Evolutionary conservation across 2,113 vertebrate species (phyloP).

Genomic region (Ancistrus triradiatus): DNA sequence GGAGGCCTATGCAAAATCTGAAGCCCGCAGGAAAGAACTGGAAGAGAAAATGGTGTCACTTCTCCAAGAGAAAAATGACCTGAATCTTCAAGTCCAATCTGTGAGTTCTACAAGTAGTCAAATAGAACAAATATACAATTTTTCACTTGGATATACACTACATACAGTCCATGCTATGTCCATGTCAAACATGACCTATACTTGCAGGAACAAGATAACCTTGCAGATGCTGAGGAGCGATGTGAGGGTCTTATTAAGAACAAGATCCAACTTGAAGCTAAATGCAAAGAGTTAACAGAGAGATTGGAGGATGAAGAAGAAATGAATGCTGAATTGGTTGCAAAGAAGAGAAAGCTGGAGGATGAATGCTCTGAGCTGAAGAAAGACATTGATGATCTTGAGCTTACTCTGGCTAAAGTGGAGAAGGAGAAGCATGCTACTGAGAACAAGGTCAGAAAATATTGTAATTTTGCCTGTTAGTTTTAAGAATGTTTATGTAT

Average conservation of each 20-base stretch:
- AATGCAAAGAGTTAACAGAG: conserved; percentile 80
- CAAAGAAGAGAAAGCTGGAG: conserved; percentile 81
- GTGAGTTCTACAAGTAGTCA: conserved; percentile 56
- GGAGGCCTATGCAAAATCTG: conserved; percentile 77
- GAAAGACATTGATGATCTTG: conserved; percentile 80
- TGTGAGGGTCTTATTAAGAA: conserved; percentile 86
- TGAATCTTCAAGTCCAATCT: conserved; percentile 81
- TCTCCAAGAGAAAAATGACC: conserved; percentile 86
- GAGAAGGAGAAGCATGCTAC: conserved; percentile 90
- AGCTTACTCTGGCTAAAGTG: conserved; percentile 79
- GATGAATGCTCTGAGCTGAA: conserved; percentile 81
- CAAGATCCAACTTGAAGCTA: conserved; percentile 86
- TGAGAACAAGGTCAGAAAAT: conserved; percentile 80
- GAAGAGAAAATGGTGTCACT: conserved; percentile 82
- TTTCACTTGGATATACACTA: too few species aligned
- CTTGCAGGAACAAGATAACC: conserved; percentile 77
- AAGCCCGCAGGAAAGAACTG: conserved; percentile 75
- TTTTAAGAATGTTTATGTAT: conserved; percentile 6
- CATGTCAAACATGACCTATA: too few species aligned
- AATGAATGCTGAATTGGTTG: conserved; percentile 77
- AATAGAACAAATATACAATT: too few species aligned
- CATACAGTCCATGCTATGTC: too few species aligned
- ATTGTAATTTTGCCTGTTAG: too few species aligned
- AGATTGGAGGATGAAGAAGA: conserved; percentile 83
- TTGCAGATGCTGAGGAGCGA: conserved; percentile 77